Base-by-base conservation (phyloP, 37 sponge, comb jelly and placozoan genomes). In the Oscarella lobularis region DNA sequence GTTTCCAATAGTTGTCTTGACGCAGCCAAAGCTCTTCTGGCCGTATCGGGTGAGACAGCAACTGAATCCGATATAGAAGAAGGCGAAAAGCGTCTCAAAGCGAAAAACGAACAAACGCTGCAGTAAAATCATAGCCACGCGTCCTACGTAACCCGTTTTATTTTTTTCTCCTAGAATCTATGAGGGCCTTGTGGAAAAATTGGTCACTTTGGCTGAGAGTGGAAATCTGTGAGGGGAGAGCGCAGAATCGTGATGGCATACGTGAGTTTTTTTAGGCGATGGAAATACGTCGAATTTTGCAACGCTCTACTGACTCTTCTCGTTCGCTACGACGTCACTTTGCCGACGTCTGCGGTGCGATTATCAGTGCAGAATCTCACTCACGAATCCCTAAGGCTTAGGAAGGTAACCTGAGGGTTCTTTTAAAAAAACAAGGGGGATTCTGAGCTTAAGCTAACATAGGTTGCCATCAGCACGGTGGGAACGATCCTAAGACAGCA, bases 331-430 rank as follows among this genome's bases (percentile, higher is more conserved):
- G 82, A 87, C 3, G 35, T 66, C 33, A 76, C 79, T 6, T 81
- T 81, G 35, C 85, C 85, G 34, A 33, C 69, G 3, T 3, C 33
- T 33, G 91, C 84, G 14, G 70, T 87, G 3, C 40, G 76, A 73
- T 68, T 87, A 4, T 38, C 87, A n/a, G 77, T 78, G 2, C 39
- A 73, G 37, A 65, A 38, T 3, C 77, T 90, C 1, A 66, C 73
- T 6, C 88, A 90, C 41, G 91, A 90, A 2, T 31, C 79, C 20
- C 73, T 87, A 6, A 65, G 35, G 33, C 38, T 90, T 38, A 77
- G 91, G 37, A 90, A 90, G 82, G 92, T 91, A 0, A 48, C 66
- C 9, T 27, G 20, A 20, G 14, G 20, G 36, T 48, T 48, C 9
- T 9, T 48, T 48, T 48, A 48, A 27, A 27, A 48, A 48, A 9